Base-by-base conservation (phyloP, 2,888 invertebrate genomes). In the Glaucopsyche alexis region DNA sequence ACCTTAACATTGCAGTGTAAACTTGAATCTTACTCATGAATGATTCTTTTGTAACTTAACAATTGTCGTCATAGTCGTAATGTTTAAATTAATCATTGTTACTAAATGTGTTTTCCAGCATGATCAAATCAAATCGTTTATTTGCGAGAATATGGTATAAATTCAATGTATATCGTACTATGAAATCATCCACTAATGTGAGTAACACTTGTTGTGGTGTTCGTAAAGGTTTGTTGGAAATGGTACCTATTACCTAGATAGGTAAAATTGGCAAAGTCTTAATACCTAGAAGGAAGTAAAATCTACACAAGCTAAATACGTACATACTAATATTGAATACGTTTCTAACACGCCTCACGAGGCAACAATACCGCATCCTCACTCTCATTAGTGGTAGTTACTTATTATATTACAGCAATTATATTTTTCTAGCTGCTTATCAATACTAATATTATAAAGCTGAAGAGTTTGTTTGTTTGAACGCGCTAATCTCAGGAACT, bases 1-100 rank as follows among this genome's bases (percentile, higher is more conserved):
- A 42, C 16, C 7, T 47, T 29, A 47, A 47, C 13, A 49, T 29
- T 49, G 13, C 47, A 47, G 7, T 29, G 49, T 69, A 19, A 69
- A 69, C 49, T 67, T 45, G 13, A 67, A 47, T 45, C 47, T 67
- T 67, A 11, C 67, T 67, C 11, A 29, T 67, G 47, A 14, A 47
- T 19, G 19, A 14, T 7, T 69, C 7, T 69, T 49, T 69, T 19
- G 45, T 29, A 29, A 29, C 49, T 14, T 49, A 29, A 13, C 29
- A 69, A 69, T 69, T 69, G 49, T 16, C 19, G 19, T 49, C 29
- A 69, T 14, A 3, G 42, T 13, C 45, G 29, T 67, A 60, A 19
- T 60, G 55, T 60, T 29, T 29, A n/a, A n/a, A 29, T 47, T 11
- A 47, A 42, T 42, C 11, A 47, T 38, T 60, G 13, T 29, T 14